Evolutionary conservation across 1,140 invertebrate species (phyloP).

Genomic region (Papilio aristodemus): DNA sequence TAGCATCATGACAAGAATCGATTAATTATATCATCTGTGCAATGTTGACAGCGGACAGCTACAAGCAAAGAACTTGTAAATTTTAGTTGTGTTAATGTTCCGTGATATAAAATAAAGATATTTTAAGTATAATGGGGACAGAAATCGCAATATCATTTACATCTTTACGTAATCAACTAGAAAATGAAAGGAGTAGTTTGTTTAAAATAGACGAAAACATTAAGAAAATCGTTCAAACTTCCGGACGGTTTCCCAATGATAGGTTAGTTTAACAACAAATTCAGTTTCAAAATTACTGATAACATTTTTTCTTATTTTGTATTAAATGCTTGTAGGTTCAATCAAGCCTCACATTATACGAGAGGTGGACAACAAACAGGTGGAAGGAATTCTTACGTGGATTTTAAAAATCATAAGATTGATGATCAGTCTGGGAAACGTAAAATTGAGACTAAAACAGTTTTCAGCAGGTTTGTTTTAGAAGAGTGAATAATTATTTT

Average conservation of each 20-base stretch:
- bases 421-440: conserved; percentile 68
- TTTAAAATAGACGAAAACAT: conserved; percentile 79
- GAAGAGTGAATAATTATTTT: neutral
- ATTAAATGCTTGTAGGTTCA: conserved; percentile 66
- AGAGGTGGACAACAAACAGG: conserved; percentile 58
- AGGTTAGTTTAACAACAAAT: conserved; percentile 59
- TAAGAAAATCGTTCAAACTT: conserved; percentile 77
- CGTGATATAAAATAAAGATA: conserved; percentile 40
- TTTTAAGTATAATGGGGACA: conserved; percentile 66
- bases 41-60: conserved; percentile 10
- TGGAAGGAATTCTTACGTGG: conserved; percentile 59
- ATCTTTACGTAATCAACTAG: conserved; percentile 71
- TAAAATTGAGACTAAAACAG: conserved; percentile 78
- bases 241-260: conserved; percentile 73
- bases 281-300: conserved; percentile 21
- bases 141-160: conserved; percentile 76
- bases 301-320: conserved; percentile 28
- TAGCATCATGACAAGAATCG: neutral
- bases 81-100: conserved; percentile 33
- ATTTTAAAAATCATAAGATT: conserved; percentile 64
- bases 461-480: conserved; percentile 73
- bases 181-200: conserved; percentile 73
- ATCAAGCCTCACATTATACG: conserved; percentile 62
- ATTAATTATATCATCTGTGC: conserved; percentile 6
- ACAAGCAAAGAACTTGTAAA: conserved; percentile 34